Percentiles rank a stretch among this genome's conserved stretches.
Conservation (phyloP, 2,797 vertebrate genomes). For the Anableps anableps region DNA sequence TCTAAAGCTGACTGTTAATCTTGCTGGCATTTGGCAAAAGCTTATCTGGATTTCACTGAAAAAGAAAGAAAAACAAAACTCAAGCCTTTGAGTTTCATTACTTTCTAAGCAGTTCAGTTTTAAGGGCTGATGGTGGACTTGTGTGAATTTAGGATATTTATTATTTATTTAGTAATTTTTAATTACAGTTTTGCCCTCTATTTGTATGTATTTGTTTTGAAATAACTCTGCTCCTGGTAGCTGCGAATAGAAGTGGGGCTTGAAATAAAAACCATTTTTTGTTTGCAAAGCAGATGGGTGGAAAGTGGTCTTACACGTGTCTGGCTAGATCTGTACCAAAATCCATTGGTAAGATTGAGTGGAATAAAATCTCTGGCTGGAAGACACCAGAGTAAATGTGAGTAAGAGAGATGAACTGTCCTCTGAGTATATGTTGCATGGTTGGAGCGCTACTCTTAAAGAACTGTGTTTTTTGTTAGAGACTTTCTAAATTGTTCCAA, state of each 20-base stretch:
- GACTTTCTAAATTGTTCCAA: background rate
- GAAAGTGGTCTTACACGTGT: background rate
- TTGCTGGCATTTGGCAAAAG: slow-evolving; percentile 26
- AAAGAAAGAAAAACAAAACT: background rate
- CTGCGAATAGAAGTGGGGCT: background rate
- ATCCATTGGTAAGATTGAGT: background rate
- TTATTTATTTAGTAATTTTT: background rate
- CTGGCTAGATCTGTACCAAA: background rate
- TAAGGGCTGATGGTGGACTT: background rate
- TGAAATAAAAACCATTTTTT: background rate
- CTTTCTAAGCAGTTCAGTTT: background rate
- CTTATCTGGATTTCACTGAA: background rate
- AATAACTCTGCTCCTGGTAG: background rate
- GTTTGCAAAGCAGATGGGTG: background rate
- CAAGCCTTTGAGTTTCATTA: background rate
- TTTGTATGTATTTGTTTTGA: background rate
- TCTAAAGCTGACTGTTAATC: slow-evolving; percentile 18
- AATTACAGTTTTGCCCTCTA: background rate
- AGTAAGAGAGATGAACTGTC: background rate
- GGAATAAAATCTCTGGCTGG: background rate
- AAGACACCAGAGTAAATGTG: background rate
- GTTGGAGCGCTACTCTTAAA: background rate
- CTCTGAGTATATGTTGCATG: background rate
- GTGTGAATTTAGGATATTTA: background rate
- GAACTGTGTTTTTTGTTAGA: background rate